Percentiles rank a stretch among this genome's conserved stretches.
Evolutionary conservation across 2,888 invertebrate genomes (phyloP).

Genomic region (Orchesella flavescens): DNA sequence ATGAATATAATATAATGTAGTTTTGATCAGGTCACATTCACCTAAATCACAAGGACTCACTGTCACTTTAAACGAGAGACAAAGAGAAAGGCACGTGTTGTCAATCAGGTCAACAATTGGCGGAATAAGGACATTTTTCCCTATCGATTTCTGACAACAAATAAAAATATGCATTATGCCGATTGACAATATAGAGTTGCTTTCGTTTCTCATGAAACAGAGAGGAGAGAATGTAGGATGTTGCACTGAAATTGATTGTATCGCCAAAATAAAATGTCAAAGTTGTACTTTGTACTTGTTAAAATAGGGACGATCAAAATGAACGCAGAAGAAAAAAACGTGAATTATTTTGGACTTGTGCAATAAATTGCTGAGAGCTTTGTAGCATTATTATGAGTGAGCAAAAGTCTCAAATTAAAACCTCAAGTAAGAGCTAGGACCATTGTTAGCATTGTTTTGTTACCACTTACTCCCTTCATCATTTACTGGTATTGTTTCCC

Average conservation of each 20-base stretch:
- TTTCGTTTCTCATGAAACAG: no score
- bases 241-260: no score
- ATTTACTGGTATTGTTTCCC: constrained; percentile 54
- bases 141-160: constrained; percentile 26
- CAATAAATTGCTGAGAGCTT: no score
- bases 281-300: no score
- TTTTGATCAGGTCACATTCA: neutral
- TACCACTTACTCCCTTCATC: constrained; percentile 46
- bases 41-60: constrained; percentile 28
- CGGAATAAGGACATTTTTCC: constrained; percentile 42
- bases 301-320: no score
- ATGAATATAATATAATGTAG: neutral
- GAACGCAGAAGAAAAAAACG: no score
- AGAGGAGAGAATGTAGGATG: no score
- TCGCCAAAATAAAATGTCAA: no score
- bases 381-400: constrained; percentile 8
- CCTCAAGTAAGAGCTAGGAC: constrained; percentile 12
- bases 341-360: no score
- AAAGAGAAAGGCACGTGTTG: constrained; percentile 53
- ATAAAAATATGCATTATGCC: neutral
- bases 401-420: neutral
- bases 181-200: neutral
- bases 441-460: constrained; percentile 10
- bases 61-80: constrained; percentile 48
- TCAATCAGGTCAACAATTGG: constrained; percentile 48